Evolutionary conservation across 53 echinoderm and acorn worm species (phyloP).

Genomic region (Temnopleurus reevesii): DNA sequence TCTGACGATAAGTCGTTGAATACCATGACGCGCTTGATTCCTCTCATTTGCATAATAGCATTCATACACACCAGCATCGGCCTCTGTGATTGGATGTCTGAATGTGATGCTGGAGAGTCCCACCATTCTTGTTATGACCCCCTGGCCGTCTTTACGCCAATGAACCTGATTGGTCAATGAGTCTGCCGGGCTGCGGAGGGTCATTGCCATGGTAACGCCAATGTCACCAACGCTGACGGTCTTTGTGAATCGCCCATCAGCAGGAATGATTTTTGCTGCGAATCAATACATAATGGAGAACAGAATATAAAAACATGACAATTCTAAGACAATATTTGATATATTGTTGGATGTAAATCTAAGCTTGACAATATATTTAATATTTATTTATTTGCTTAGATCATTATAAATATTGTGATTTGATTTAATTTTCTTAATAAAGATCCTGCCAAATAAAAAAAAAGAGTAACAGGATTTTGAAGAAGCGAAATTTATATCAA

Average conservation of each 20-base stretch:
- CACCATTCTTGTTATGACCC: neutral
- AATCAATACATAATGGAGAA: neutral
- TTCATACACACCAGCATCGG: slow-evolving; percentile 75
- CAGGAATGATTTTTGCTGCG: slow-evolving; percentile 68
- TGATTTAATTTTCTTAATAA: too few species aligned
- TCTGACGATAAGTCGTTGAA: slow-evolving; percentile 70
- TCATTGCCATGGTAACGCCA: slow-evolving; percentile 62
- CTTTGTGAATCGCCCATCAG: slow-evolving; percentile 60
- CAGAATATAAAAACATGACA: neutral
- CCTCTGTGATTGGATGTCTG: slow-evolving; percentile 43
- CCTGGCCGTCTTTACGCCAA: slow-evolving; percentile 55
- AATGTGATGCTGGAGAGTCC: slow-evolving; percentile 56
- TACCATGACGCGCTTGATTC: slow-evolving; percentile 43
- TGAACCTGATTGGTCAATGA: slow-evolving; percentile 18
- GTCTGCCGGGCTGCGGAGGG: slow-evolving; percentile 19
- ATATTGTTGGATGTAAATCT: neutral
- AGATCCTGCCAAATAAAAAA: neutral
- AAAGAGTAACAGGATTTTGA: neutral
- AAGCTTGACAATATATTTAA: neutral
- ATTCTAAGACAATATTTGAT: neutral
- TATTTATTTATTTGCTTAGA: neutral
- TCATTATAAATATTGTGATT: neutral
- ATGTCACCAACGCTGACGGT: slow-evolving; percentile 71
- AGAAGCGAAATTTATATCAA: neutral
- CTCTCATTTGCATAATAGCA: slow-evolving; percentile 64